Evolutionary conservation across 2,797 vertebrate species (phyloP), one percentile per base, ranked within the genome.

Genomic region (Setipinna tenuifilis): DNA sequence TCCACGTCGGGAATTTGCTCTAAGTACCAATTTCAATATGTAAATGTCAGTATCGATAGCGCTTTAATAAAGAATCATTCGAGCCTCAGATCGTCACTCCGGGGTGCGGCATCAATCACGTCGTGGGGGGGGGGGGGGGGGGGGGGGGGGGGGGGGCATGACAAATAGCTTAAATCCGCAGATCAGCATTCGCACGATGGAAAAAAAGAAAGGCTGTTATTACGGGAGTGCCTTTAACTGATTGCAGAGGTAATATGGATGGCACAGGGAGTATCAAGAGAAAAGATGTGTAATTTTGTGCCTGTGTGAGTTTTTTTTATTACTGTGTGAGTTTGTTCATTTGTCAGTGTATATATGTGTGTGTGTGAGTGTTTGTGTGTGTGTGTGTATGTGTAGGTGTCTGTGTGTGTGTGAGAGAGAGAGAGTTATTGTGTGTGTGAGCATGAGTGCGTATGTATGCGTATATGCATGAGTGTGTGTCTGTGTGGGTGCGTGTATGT

Each of bases 11-110:
- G 86, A 91, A 92, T 90, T 84, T 90, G 89, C 90, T 86, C 89
- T 91, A 92, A 93, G 90, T 90, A 92, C 90, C 86, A 90, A 90
- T 93, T 93, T 91, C 92, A 93, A 92, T 93, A 94, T 93, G 92
- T 91, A 94, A 93, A 95, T 87, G 89, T 94, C 93, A 94, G 93
- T 90, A 91, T 82, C 87, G 71, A 94, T 92, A 89, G 91, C 88
- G 92, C 93, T 93, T 93, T 93, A 94, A 93, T 94, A 92, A 89
- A 91, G 92, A 92, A 91, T 89, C 89, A 88, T 88, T 87, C 31
- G 89, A 87, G 89, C 90, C 89, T 90, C 88, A 90, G 91, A 92
- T 93, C 89, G 90, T 89, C 88, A 88, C 91, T 90, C 23, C 31
- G 31, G 85, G 91, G 91, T 86, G 75, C 78, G 44, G 87, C 90